Base-by-base conservation (phyloP, 2,797 vertebrate genomes). In the Sebastes melanostomus region DNA sequence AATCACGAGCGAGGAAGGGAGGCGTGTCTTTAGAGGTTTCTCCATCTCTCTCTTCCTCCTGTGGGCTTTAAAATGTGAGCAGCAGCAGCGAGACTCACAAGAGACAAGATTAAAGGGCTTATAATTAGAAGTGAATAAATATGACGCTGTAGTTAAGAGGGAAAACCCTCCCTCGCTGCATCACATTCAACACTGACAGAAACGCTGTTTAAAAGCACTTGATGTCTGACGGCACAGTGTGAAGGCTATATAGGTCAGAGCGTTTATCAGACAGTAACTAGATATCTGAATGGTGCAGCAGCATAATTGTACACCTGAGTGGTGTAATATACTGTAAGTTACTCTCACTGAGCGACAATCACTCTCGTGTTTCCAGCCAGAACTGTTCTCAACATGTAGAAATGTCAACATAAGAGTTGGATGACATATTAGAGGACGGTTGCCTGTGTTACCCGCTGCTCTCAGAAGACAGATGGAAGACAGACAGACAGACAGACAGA, bases 91-190 rank as follows among this genome's bases (percentile, higher is more conserved):
- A 80, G 86, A 77, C 91, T 93, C 89, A 75, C 81, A 88, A 79
- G 85, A 87, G 84, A 79, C 72, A 55, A 58, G 84, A 91, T 90
- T 92, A 87, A 84, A 88, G 78, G 88, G 78, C 81, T 94, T 94
- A 94, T 94, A 94, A 95, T 95, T 94, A 94, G 83, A 83, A 82
- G 72, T 74, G 91, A 92, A 92, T 94, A 92, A 94, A 92, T 93
- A 90, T 75, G 83, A 91, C 80, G 85, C 85, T 86, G 93, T 93
- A 91, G 88, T 94, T 94, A 93, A 93, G 72, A 89, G 78, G 78
- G 83, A 84, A 66, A 81, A 74, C 72, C 72, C 67, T 87, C 68
- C 13, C 81, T 78, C 38, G 27, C 56, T 76, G 65, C 70, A 72
- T 89, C 75, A 69, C 66, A 82, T 77, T 88, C 68, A 75, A 50